Evolutionary conservation across 2,888 invertebrate genomes (phyloP).

Genomic region (Arge pagana): DNA sequence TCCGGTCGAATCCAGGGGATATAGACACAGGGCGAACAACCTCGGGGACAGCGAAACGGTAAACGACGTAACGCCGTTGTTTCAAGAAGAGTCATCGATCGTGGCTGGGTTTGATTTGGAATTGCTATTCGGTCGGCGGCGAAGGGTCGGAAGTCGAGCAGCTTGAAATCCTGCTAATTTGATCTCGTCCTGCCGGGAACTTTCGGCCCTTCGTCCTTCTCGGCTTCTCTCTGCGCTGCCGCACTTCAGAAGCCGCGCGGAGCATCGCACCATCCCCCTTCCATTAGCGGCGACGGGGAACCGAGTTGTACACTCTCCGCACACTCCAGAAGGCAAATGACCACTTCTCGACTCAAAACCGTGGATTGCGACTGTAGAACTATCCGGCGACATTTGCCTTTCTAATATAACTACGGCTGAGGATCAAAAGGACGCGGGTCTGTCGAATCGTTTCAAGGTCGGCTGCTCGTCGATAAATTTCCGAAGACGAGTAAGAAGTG

Average conservation of each 20-base stretch:
- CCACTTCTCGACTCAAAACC: conserved; percentile 13
- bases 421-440: too few relatives aligned
- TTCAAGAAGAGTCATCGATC: conserved; percentile 8
- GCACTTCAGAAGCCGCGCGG: conserved; percentile 8
- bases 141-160: conserved; percentile 15
- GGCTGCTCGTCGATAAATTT: too few relatives aligned
- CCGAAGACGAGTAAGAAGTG: too few relatives aligned
- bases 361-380: conserved; percentile 9
- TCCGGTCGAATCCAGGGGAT: too few relatives aligned
- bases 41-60: too few relatives aligned
- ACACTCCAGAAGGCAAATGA: conserved; percentile 15
- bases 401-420: too few relatives aligned
- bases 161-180: conserved; percentile 21
- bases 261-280: too few relatives aligned
- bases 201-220: conserved; percentile 17
- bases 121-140: background rate
- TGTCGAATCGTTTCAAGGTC: too few relatives aligned
- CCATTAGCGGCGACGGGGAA: conserved; percentile 12
- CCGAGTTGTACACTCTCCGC: conserved; percentile 15
- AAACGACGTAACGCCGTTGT: too few relatives aligned
- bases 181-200: conserved; percentile 12
- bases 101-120: conserved; percentile 10
- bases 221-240: conserved; percentile 11
- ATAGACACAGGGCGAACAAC: too few relatives aligned
- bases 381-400: conserved; percentile 13